Evolutionary conservation across 2,888 invertebrate genomes (phyloP), one percentile per base, ranked within the genome.

Genomic region (Protonemura montana): DNA sequence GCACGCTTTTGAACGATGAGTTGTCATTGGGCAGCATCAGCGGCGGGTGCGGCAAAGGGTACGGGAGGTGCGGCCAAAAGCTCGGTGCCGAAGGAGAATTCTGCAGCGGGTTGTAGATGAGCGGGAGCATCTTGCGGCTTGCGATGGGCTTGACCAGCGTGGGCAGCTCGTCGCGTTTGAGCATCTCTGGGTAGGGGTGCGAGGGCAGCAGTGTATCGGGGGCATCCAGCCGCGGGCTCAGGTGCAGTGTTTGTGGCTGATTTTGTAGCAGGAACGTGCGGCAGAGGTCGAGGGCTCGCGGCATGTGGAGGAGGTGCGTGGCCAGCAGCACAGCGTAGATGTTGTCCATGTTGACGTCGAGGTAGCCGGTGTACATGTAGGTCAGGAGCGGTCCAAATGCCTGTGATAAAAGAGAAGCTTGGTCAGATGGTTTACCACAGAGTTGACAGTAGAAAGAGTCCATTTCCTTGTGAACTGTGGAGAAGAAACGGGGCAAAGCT

Each of bases 331-430:
- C 94, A 88, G 94, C 94, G 91, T 95, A 95, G 88, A 95, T 95
- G 91, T 95, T 95, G 87, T 94, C 93, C 88, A 94, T 91, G 88
- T 94, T 95, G 30, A 95, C 92, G 89, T 95, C 95, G 89, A 96
- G 91, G 88, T 93, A 94, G 28, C 95, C 95, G 6, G 95, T 95
- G 91, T 95, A 95, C 95, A 96, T 95, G 92, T 95, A 95, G 28
- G 94, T 94, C 59, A 96, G 91, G 5, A 96, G 91, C 0, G 94
- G 87, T 0, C 87, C 88, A 86, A 87, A 87, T 16, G 88, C 35
- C 35, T 35, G 35, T n/a, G n/a, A n/a, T n/a, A n/a, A n/a, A n/a
- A n/a, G n/a, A n/a, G n/a, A n/a, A n/a, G n/a, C n/a, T n/a, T n/a
- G n/a, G n/a, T n/a, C n/a, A n/a, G n/a, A n/a, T n/a, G n/a, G n/a